Conservation (phyloP, 2,797 vertebrate genomes). For the Acridotheres tristis region DNA sequence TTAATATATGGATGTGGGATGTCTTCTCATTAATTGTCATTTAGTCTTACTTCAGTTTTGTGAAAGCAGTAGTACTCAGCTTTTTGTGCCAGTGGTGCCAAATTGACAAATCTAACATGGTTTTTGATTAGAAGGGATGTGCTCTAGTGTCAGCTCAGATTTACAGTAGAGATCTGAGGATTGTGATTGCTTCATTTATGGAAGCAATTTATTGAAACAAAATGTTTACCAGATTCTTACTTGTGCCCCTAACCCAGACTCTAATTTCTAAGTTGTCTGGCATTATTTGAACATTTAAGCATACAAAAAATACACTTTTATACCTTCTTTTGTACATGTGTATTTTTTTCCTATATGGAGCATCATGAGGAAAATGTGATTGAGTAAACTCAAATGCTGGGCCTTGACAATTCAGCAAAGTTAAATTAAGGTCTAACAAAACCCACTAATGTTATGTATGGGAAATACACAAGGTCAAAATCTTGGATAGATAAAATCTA, state of each 20-base stretch:
- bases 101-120: not conserved
- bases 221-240: not conserved
- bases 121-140: conserved; percentile 36
- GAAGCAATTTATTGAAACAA: not conserved
- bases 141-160: not conserved
- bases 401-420: not conserved
- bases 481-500: conserved; percentile 5
- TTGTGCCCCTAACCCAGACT: not conserved
- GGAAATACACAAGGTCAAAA: not conserved
- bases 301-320: not conserved
- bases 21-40: not conserved
- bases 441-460: not conserved
- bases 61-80: not conserved
- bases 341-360: not conserved
- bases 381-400: not conserved
- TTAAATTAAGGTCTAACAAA: not conserved
- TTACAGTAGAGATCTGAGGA: not conserved
- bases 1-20: not conserved
- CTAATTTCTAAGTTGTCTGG: not conserved
- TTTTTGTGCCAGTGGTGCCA: not conserved
- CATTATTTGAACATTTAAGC: not conserved
- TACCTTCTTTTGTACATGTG: not conserved
- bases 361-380: not conserved
- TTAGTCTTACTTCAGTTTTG: conserved; percentile 1
- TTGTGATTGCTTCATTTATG: not conserved